Conservation (phyloP, 2,888 invertebrate species). For the Neria commutata region DNA sequence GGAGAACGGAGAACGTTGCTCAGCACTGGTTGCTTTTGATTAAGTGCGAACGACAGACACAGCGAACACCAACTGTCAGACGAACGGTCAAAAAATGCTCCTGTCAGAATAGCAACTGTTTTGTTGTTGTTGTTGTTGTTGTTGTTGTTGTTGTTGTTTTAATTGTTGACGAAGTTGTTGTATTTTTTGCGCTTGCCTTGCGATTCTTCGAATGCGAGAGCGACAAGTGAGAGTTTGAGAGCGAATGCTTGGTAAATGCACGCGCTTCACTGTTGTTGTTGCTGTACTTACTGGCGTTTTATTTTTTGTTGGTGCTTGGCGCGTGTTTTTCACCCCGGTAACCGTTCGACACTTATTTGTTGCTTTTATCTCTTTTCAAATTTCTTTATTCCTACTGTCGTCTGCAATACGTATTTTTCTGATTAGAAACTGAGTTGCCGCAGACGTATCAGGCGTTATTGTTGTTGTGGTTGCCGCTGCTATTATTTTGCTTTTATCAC, state of each 20-base stretch:
- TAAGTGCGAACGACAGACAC: too few species aligned
- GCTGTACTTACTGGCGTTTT: slow-evolving; percentile 9
- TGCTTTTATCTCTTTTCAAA: too few species aligned
- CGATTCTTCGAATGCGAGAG: too few species aligned
- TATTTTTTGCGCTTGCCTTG: too few species aligned
- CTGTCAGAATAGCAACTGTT: neutral
- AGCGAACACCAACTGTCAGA: too few species aligned
- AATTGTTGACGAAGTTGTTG: slow-evolving; percentile 5
- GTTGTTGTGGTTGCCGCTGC: slow-evolving; percentile 31
- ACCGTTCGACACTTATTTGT: neutral
- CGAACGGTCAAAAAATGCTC: too few species aligned
- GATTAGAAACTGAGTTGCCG: neutral
- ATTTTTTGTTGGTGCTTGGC: neutral
- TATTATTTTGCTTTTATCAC: slow-evolving; percentile 7
- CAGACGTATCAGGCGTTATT: neutral
- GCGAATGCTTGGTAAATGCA: slow-evolving; percentile 41
- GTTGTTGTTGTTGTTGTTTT: neutral
- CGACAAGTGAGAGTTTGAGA: slow-evolving; percentile 32
- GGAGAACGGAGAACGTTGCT: neutral
- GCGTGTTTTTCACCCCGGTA: slow-evolving; percentile 1
- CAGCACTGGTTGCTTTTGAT: neutral
- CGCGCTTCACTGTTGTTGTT: slow-evolving; percentile 22
- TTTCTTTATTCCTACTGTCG: too few species aligned
- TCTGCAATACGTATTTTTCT: neutral
- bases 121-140: neutral